These are phyloP conservation scores for Frankliniella intonsa DNA, from an alignment of 2,888 invertebrate genomes.

Conservation along the genomic window DNA sequence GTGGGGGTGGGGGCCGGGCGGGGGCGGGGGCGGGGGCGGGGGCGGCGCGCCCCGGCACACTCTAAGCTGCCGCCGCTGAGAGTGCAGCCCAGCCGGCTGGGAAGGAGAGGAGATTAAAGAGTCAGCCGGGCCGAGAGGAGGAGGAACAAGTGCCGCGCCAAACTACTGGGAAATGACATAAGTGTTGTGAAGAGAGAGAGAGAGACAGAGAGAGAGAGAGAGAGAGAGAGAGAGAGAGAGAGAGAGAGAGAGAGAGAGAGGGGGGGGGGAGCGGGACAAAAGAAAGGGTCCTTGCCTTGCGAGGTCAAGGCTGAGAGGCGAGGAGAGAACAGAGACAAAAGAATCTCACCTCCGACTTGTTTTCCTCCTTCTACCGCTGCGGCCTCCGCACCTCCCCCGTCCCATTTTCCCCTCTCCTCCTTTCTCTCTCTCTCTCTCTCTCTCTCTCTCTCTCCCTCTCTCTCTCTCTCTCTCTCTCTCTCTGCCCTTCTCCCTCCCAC, in stretches of 20 bases:
- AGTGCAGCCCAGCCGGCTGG: no score
- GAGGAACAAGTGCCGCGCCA: not conserved
- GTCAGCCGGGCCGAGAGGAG: not conserved
- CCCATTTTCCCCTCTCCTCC: not conserved
- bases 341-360: no score
- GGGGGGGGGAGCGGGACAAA: not conserved
- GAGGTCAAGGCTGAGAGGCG: no score
- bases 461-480: not conserved
- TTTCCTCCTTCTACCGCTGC: no score
- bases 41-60: no score
- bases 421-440: not conserved
- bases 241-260: constrained; percentile 22
- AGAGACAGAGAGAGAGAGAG: constrained; percentile 20
- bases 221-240: constrained; percentile 26
- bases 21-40: no score
- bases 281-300: no score
- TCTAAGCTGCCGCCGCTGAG: no score
- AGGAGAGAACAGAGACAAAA: no score
- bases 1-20: no score
- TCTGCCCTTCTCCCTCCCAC: not conserved
- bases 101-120: no score
- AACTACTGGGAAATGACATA: not conserved
- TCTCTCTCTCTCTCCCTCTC: not conserved
- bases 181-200: not conserved
- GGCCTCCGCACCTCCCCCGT: not conserved